phyloP scores from a whole-genome alignment of 2,113 vertebrate genomes.

The Falcunculus frontatus region DNA sequence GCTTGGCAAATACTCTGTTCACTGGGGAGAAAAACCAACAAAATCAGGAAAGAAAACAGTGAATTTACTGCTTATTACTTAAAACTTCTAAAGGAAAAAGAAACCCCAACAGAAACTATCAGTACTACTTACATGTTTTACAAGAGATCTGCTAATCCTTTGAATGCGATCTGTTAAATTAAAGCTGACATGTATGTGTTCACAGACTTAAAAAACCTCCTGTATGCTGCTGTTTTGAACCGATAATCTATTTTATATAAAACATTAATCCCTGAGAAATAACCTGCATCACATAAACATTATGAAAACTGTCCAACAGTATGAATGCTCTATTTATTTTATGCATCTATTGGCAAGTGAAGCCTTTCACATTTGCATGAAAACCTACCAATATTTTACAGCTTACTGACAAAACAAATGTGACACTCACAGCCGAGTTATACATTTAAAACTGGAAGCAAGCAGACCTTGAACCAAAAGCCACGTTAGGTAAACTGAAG shows the following conservation, averaged over 20 bases:
- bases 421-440: not conserved
- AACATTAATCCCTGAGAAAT: not conserved
- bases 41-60: not conserved
- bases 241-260: not conserved
- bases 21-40: constrained; percentile 67
- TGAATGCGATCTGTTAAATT: not conserved
- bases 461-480: constrained; percentile 42
- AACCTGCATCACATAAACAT: not conserved
- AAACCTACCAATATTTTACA: constrained; percentile 6
- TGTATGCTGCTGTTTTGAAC: not conserved
- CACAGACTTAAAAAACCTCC: not conserved
- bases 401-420: not conserved
- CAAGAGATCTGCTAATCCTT: not conserved
- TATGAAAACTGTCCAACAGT: not conserved
- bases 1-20: constrained; percentile 99
- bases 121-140: not conserved
- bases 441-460: not conserved
- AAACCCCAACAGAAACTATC: not conserved
- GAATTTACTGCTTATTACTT: not conserved
- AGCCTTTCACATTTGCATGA: not conserved
- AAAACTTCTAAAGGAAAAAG: not conserved
- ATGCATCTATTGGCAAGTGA: not conserved
- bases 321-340: constrained; percentile 24
- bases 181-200: not conserved
- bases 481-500: constrained; percentile 40